Base-by-base conservation (phyloP, 2,797 vertebrate genomes). In the Sylvilagus floridanus region DNA sequence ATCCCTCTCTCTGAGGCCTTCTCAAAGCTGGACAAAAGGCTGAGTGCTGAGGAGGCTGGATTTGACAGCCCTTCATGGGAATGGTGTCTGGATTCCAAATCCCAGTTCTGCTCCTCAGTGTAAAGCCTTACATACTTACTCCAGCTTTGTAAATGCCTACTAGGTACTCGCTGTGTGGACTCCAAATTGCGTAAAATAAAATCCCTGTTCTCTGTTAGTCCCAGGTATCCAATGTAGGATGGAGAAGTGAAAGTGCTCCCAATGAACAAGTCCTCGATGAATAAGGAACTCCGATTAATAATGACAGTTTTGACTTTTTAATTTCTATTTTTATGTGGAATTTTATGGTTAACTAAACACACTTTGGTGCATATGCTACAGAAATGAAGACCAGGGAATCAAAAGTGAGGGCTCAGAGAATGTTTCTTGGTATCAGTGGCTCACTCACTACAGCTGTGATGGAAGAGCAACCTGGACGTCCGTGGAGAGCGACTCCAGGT, bases 11-110 rank as follows among this genome's bases (percentile, higher is more conserved):
- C 60, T 19, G 30, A 42, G 90, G 65, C 93, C 92, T 95, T 90
- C 95, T 90, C 90, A 63, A 63, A 85, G 79, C 83, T 72, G 92
- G 88, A 94, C 85, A 85, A 93, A 93, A 90, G 82, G 84, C 82
- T 82, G 66, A 93, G 81, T 72, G 85, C 68, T 63, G 47, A 97
- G 78, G 93, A 95, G 7, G 75, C 13, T 32, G 79, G 84, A 37
- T 86, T 37, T 85, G 85, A 84, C 78, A 86, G 79, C 65, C 50
- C 8, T 4, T 17, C 22, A 14, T 72, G 90, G 81, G 95, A 84
- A 90, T n/a, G 37, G 63, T 9, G 28, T 81, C 92, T 78, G 37
- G 84, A 88, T 66, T 37, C 63, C n/a, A 85, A 71, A 75, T 30
- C n/a, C 77, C 7, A 26, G n/a, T 37, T 76, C 88, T 79, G 72